Evolutionary conservation across 2,888 invertebrate species (phyloP), one percentile per base, ranked within the genome.

Genomic region (Arrhopalites spinosus): DNA sequence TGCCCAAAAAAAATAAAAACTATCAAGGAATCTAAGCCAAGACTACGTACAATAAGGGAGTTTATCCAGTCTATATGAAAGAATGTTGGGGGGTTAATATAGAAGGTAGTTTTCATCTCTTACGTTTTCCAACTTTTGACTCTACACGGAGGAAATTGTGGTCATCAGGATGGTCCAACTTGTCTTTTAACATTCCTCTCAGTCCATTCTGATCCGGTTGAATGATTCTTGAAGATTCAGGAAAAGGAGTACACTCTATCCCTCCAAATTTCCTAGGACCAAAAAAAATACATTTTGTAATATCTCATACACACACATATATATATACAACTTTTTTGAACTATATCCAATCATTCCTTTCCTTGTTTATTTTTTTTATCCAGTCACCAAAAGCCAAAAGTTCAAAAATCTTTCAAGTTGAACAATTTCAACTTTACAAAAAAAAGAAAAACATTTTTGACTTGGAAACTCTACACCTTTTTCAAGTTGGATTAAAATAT

Each of bases 121-220:
- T 73, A 73, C 73, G 30, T 73, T 73, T 73, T 17, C 47, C 30
- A 29, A 73, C 50, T 64, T 73, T 73, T 73, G 73, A 73, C 73
- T 25, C 53, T 8, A 29, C 13, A 8, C n/a, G 47, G 20, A 27
- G 15, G 13, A 5, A 47, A 69, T 23, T n/a, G 27, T 69, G 25
- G 50, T 45, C 45, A 27, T 70, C 53, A 1, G 25, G 20, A 30
- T 53, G 56, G 45, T 47, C 47, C n/a, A 23, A 20, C 25, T 45
- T 68, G 11, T 47, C 67, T 45, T 25, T 45, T 68, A 68, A 45
- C 45, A 68, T 68, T 68, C 67, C 45, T 53, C 53, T 59, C 59
- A 59, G 59, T 11, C 15, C 20, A 11, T n/a, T 45, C 25, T 67
- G 43, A n/a, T n/a, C n/a, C 36, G 36, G 5, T 36, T 36, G 36